These are phyloP conservation scores for Anguilla megastoma DNA, from an alignment of 2,797 vertebrate species.

Conservation along the genomic window DNA sequence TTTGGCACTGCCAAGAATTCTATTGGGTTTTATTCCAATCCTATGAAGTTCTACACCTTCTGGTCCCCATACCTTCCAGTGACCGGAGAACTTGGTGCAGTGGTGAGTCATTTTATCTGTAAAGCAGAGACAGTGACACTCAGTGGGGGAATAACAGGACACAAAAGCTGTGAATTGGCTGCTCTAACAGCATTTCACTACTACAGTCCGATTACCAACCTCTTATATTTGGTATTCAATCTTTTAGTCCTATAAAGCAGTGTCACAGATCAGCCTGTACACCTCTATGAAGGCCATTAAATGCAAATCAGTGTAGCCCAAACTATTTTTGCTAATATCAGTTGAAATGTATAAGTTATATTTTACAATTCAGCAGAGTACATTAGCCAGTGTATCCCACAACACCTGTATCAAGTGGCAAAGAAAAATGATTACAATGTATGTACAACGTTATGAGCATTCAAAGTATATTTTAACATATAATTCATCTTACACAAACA, in stretches of 20 bases:
- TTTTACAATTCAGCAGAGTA: not conserved
- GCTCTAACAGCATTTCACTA: not conserved
- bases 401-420: not conserved
- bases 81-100: conserved; percentile 86
- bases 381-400: not conserved
- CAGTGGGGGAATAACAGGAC: not conserved
- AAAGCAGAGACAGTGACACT: conserved; percentile 33
- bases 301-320: not conserved
- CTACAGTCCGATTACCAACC: not conserved
- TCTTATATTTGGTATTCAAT: not conserved
- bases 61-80: conserved; percentile 84
- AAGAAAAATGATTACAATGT: not conserved
- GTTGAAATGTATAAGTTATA: not conserved
- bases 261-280: not conserved
- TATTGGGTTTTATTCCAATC: not conserved
- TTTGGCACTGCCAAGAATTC: not conserved
- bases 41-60: not conserved
- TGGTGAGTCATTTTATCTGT: conserved; percentile 81
- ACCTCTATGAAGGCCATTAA: not conserved
- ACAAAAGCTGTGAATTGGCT: not conserved
- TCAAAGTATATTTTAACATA: not conserved
- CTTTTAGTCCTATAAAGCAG: not conserved
- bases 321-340: not conserved
- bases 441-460: not conserved
- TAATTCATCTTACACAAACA: not conserved